phyloP scores from a whole-genome alignment of 1,140 invertebrate genomes.

The Cyclargus thomasi region DNA sequence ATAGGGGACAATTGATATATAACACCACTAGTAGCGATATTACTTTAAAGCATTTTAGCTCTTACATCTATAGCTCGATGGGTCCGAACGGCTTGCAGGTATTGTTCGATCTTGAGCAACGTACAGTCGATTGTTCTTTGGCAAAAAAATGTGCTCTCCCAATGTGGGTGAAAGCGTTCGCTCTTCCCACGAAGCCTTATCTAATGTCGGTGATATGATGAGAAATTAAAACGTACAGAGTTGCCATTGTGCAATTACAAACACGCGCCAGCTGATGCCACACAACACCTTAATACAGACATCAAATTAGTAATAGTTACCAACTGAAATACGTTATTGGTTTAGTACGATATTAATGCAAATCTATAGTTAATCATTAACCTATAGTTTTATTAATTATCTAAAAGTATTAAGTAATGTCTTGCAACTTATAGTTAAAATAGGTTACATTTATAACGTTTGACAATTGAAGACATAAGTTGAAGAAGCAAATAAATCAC shows the following conservation, averaged over 20 bases:
- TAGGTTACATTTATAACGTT: no score
- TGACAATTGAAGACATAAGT: no score
- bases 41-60: not conserved
- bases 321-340: no score
- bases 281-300: conserved; percentile 7
- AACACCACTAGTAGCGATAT: conserved; percentile 4
- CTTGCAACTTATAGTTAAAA: no score
- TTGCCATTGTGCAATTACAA: conserved; percentile 31
- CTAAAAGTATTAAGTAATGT: no score
- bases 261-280: conserved; percentile 13
- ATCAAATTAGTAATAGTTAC: not conserved
- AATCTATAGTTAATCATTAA: no score
- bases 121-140: conserved; percentile 36
- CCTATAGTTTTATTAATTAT: no score
- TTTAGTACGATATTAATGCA: no score
- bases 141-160: conserved; percentile 41
- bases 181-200: conserved; percentile 42
- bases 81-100: conserved; percentile 16
- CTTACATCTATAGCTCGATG: not conserved
- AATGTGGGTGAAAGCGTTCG: conserved; percentile 41
- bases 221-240: conserved; percentile 30
- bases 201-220: conserved; percentile 36
- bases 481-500: no score
- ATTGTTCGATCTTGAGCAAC: conserved; percentile 20
- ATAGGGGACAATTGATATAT: conserved; percentile 27